A percentile compares a stretch with the other conserved stretches of the same genome.
phyloP scores from a whole-genome alignment of 92 coral and sea anemone genomes.

The Meandrina meandrites region DNA sequence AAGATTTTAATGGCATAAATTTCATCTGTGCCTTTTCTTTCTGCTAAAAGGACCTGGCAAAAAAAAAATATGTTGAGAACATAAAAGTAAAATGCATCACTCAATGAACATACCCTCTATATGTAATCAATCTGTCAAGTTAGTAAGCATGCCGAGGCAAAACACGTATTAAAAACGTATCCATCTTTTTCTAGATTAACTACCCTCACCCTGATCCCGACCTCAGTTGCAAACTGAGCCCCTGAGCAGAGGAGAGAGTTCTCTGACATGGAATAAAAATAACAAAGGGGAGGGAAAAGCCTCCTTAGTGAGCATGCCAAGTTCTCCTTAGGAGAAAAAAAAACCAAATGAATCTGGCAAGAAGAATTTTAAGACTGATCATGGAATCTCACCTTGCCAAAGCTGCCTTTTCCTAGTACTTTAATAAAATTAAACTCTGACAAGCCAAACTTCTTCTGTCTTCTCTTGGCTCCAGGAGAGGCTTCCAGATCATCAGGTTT shows the following conservation, averaged over 20 bases:
- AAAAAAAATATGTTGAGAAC: background rate
- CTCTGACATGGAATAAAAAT: background rate
- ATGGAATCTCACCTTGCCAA: constrained; percentile 81
- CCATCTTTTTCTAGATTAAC: too few species aligned
- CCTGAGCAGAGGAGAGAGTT: too few species aligned
- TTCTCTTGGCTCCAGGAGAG: constrained; percentile 80
- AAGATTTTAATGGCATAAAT: constrained; percentile 88
- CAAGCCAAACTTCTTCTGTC: constrained; percentile 60
- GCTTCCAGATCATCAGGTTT: constrained; percentile 40
- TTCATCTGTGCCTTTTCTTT: constrained; percentile 88
- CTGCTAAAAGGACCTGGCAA: constrained; percentile 88
- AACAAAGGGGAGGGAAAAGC: too few species aligned
- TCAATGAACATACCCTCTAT: too few species aligned
- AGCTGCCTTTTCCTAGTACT: constrained; percentile 98
- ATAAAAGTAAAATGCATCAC: background rate
- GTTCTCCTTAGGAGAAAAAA: background rate
- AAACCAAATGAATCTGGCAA: background rate
- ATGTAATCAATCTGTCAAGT: too few species aligned
- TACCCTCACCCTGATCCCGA: too few species aligned
- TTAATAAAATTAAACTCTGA: constrained; percentile 84
- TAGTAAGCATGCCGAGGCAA: too few species aligned
- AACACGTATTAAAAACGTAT: too few species aligned
- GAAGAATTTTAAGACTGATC: background rate
- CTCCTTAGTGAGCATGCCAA: background rate
- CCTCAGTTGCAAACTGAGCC: too few species aligned